Base-by-base conservation (phyloP, 2,797 vertebrate genomes). In the Chaenodraco wilsoni region DNA sequence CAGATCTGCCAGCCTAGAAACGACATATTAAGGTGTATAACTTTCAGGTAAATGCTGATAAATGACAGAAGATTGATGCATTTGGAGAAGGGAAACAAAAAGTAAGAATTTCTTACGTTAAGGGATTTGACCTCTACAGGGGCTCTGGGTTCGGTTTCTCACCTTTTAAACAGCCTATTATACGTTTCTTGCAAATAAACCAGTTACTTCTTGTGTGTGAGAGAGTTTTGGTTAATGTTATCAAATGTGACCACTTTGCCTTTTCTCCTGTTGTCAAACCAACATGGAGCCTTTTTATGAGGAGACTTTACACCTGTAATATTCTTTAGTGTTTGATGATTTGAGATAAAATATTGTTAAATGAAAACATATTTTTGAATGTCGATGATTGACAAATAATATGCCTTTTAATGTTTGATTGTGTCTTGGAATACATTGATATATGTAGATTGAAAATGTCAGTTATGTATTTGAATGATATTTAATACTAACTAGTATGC, bases 351-450 rank as follows among this genome's bases (percentile, higher is more conserved):
- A 21, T 52, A 19, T 5, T 66, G 19, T 65, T 49, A 3, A 63
- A 63, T 62, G 19, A 19, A 74, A 63, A 58, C 41, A 49, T 16
- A 45, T 73, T 84, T 77, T 72, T 64, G 61, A 80, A 83, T 88
- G 76, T 81, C 21, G 10, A 69, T 27, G 21, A 57, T 11, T 72
- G 69, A 73, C 15, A 63, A 69, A 74, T 46, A 33, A 15, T 65
- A 77, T 88, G 84, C 75, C 82, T 89, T 88, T 80, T 27, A 80
- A 75, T 48, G 56, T 55, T 73, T 84, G 88, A 88, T 83, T 91
- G 78, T 85, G 68, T 78, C 49, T 74, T 79, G 0, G n/a, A 82
- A 77, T 74, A 56, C 41, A 75, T 56, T 72, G 31, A 69, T 64
- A 57, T 81, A 52, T 82, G 46, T 80, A 55, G 27, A 69, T 40